phyloP scores from a whole-genome alignment of 2,888 invertebrate species.

The Folsomia candida region DNA sequence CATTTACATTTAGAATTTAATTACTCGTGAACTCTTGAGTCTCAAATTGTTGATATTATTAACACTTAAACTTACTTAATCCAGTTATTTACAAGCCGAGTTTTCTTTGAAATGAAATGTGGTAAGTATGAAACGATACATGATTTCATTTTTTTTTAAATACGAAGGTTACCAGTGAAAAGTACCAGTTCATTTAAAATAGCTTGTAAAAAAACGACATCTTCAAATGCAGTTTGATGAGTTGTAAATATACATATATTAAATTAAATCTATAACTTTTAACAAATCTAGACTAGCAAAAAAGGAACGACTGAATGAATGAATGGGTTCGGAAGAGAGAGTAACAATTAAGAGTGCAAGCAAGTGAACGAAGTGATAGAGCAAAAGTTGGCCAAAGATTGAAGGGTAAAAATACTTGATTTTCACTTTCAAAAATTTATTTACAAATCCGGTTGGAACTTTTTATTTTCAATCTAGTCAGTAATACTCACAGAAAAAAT shows the following conservation, averaged over 20 bases:
- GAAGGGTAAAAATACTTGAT: neutral
- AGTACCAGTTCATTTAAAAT: slow-evolving; percentile 3
- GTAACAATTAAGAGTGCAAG: too few relatives aligned
- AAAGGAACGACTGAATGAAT: neutral
- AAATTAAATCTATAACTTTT: too few relatives aligned
- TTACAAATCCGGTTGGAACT: neutral
- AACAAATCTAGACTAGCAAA: neutral
- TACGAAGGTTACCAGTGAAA: slow-evolving; percentile 18
- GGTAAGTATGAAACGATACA: slow-evolving; percentile 39
- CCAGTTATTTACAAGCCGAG: neutral
- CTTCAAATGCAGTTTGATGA: too few relatives aligned
- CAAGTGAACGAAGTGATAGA: neutral
- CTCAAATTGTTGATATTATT: neutral
- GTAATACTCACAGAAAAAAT: slow-evolving; percentile 10
- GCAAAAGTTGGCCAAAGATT: slow-evolving; percentile 5
- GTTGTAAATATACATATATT: too few relatives aligned
- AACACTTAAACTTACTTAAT: neutral
- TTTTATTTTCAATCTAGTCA: slow-evolving; percentile 11
- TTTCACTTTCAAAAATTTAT: neutral
- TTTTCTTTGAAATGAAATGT: slow-evolving; percentile 13
- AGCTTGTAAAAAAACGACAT: neutral
- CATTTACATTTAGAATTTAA: neutral
- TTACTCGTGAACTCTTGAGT: neutral
- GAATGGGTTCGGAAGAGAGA: neutral
- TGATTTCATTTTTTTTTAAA: slow-evolving; percentile 32